Base-by-base conservation (phyloP, 2,888 invertebrate genomes). In the Xiphydria camelus region DNA sequence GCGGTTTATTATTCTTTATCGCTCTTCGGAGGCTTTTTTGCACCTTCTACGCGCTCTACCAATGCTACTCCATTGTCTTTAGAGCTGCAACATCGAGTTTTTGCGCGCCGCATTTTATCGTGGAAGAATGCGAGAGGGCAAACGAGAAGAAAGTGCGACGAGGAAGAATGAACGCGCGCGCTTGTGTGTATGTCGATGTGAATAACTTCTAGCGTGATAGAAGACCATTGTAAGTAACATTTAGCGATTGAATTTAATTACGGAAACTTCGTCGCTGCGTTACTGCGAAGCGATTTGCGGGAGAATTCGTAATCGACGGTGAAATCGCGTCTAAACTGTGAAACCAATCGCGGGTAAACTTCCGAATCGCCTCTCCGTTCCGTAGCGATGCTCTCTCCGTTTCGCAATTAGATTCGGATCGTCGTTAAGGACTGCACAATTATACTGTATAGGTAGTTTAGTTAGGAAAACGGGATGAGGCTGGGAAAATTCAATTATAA, bases 351-450 rank as follows among this genome's bases (percentile, higher is more conserved):
- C n/a, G n/a, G n/a, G n/a, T n/a, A n/a, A n/a, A n/a, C n/a, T n/a
- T n/a, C n/a, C n/a, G n/a, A n/a, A n/a, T n/a, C n/a, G n/a, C n/a
- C n/a, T n/a, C n/a, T n/a, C n/a, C n/a, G 22, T 33, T 31, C 32
- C 14, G 32, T 45, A 47, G 32, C 34, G 31, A 29, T 22, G 33
- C 43, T 35, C 9, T 25, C n/a, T 15, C 26, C 20, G 31, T 54
- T 55, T 56, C 65, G 55, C 59, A 58, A 55, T 66, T 61, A 59
- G 65, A 64, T 55, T 61, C 52, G 50, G 38, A 57, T 55, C 47
- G 41, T 47, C 41, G 47, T 52, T 45, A 50, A 58, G 43, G 62
- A 70, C 62, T 70, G 70, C 70, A 70, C 70, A 70, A 68, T 61
- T 69, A 54, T 59, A 66, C 53, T 66, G 57, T 55, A 68, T 62